Conservation (phyloP, 2,113 vertebrate species). For the Embiotoca jacksoni region DNA sequence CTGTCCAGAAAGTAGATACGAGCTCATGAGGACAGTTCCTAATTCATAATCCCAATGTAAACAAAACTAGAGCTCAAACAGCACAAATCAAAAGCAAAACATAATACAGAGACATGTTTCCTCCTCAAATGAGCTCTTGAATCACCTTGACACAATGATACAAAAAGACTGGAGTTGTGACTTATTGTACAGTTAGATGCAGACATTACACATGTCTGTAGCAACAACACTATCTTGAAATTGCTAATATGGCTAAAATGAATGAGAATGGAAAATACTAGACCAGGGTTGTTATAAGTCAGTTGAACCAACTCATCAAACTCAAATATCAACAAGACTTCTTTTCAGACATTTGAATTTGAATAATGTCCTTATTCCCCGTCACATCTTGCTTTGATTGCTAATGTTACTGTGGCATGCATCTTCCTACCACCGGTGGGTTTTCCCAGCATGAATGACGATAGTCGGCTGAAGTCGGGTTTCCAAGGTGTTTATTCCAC, state of each 20-base stretch:
- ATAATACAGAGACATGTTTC: background rate
- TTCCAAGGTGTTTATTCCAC: too few species aligned
- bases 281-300: background rate
- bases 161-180: background rate
- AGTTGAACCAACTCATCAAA: background rate
- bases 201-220: background rate
- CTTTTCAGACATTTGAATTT: constrained; percentile 1
- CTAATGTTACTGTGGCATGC: too few species aligned
- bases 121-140: background rate
- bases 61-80: constrained; percentile 20
- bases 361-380: background rate
- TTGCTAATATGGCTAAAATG: background rate
- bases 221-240: background rate
- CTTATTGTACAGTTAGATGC: background rate
- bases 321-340: background rate
- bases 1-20: constrained; percentile 17
- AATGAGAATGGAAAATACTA: background rate
- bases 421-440: too few species aligned
- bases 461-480: too few species aligned
- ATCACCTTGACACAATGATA: background rate
- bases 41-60: constrained; percentile 6
- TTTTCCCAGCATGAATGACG: too few species aligned
- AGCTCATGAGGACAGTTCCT: background rate
- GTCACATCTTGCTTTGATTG: too few species aligned
- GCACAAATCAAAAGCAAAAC: constrained; percentile 23